These are phyloP conservation scores for Clamator glandarius DNA, from an alignment of 2,797 vertebrate genomes.

Conservation along the genomic window DNA sequence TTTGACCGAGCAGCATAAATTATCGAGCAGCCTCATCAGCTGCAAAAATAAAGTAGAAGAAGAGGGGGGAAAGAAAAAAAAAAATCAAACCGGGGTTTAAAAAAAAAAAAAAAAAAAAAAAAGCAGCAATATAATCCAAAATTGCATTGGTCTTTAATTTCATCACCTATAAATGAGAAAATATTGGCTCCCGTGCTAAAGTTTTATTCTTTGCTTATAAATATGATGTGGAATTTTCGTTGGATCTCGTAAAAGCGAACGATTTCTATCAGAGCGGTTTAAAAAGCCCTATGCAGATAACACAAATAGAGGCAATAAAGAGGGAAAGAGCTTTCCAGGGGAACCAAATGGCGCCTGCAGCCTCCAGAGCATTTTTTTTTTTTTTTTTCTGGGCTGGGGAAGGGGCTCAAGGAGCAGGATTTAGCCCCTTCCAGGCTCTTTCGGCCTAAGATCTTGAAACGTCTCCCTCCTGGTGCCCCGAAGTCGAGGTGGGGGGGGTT, in stretches of 20 bases:
- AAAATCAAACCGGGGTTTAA: not conserved
- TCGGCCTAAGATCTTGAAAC: conserved; percentile 43
- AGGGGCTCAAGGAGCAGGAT: not conserved
- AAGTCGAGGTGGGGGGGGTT: not conserved
- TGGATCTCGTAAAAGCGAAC: conserved; percentile 79
- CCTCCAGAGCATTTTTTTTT: too few relatives aligned
- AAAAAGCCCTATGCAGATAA: conserved; percentile 81
- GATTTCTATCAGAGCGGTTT: conserved; percentile 80
- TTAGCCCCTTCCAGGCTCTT: conserved; percentile 35
- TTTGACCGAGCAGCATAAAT: not conserved
- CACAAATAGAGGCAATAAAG: conserved; percentile 84
- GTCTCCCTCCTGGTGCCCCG: not conserved
- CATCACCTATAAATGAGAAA: conserved; percentile 81
- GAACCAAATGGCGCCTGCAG: conserved; percentile 76
- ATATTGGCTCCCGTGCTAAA: conserved; percentile 80
- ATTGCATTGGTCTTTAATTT: conserved; percentile 79
- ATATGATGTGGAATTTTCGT: conserved; percentile 81
- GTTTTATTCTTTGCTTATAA: conserved; percentile 82
- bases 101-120: not conserved
- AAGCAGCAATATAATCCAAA: conserved; percentile 65
- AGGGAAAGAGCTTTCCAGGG: conserved; percentile 72
- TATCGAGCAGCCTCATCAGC: not conserved
- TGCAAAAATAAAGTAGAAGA: conserved; percentile 35
- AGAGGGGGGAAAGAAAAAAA: too few relatives aligned
- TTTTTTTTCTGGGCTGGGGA: not conserved